These are phyloP conservation scores for Drosophila rellima DNA, from an alignment of 2,888 invertebrate species.

Conservation along the genomic window DNA sequence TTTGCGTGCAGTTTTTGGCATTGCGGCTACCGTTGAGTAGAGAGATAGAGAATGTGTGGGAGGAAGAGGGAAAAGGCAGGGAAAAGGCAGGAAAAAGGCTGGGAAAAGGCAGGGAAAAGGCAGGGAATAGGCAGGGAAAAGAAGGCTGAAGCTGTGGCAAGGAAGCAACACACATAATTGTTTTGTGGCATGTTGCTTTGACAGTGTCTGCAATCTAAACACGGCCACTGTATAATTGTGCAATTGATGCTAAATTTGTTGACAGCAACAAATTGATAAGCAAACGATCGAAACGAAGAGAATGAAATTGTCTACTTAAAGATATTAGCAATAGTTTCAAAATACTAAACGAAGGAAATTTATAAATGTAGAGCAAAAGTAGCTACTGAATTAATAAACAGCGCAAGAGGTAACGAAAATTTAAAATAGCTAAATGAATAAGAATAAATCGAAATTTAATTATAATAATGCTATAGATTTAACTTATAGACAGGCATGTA, in stretches of 20 bases:
- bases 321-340: background rate
- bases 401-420: no score
- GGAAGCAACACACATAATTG: conserved; percentile 11
- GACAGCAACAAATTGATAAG: conserved; percentile 9
- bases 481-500: no score
- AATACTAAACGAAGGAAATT: background rate
- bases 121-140: no score
- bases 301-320: background rate
- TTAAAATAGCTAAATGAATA: no score
- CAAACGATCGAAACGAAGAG: background rate
- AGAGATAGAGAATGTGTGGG: background rate
- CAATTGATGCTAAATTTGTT: conserved; percentile 5
- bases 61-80: background rate
- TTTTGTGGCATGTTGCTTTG: conserved; percentile 19
- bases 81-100: background rate
- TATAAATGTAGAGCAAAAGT: no score
- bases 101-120: no score
- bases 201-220: conserved; percentile 11
- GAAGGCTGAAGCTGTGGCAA: background rate
- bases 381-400: no score
- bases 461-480: no score
- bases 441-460: no score
- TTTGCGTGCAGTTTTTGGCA: conserved; percentile 66
- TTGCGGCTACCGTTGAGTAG: conserved; percentile 45
- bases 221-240: conserved; percentile 6